These are phyloP conservation scores for Lagenorhynchus albirostris DNA, from an alignment of 2,113 vertebrate genomes.

Conservation along the genomic window DNA sequence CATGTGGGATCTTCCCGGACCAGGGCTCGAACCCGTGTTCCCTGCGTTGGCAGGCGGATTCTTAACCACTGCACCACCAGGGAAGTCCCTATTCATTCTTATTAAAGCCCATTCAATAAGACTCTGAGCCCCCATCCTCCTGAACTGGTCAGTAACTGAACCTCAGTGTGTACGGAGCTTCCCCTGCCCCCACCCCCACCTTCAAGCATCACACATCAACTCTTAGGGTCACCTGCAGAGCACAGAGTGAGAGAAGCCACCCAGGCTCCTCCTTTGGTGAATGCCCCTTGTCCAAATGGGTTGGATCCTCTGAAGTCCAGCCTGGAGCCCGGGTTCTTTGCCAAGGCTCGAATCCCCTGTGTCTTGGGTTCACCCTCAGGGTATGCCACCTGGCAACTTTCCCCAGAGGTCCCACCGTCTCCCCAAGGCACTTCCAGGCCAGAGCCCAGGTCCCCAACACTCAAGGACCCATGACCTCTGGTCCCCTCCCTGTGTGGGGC, in stretches of 20 bases:
- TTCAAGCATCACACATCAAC: accelerated
- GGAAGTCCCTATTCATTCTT: not conserved
- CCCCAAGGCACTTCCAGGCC: not conserved
- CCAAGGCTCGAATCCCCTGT: not conserved
- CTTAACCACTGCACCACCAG: too few relatives aligned
- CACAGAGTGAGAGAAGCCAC: not conserved
- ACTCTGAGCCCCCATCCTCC: not conserved
- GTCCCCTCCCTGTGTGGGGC: not conserved
- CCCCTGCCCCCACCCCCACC: not conserved
- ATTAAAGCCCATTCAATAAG: too few relatives aligned
- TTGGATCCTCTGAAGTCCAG: not conserved
- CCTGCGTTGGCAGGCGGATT: too few relatives aligned
- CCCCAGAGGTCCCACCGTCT: not conserved
- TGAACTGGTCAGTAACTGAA: not conserved
- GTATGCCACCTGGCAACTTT: not conserved
- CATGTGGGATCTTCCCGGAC: too few relatives aligned
- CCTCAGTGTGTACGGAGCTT: not conserved
- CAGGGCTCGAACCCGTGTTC: too few relatives aligned
- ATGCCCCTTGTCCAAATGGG: not conserved
- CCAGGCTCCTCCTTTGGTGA: not conserved
- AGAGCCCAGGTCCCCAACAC: not conserved
- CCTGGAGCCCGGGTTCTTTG: not conserved
- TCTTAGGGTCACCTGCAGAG: not conserved
- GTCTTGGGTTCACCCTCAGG: not conserved
- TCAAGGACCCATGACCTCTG: not conserved